Evolutionary conservation across 2,113 vertebrate genomes (phyloP), one percentile per base, ranked within the genome.

Genomic region (Corvus cornix): DNA sequence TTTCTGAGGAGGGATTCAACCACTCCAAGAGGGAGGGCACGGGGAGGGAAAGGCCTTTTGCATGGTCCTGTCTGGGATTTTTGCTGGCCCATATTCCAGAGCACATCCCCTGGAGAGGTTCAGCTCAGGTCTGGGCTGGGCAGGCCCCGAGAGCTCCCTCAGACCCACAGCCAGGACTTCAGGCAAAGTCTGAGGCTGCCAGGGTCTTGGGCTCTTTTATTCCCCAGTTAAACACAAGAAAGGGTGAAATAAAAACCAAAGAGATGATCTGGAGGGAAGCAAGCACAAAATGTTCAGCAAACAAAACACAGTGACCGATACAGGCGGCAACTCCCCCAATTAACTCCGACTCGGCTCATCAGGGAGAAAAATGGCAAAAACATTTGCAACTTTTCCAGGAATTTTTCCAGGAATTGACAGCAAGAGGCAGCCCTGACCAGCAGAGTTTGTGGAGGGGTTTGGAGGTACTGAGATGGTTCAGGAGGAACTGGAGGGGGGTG

Each of bases 401-500:
- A 51, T 63, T 73, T 73, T 37, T 35, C 58, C 53, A 56, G n/a
- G 63, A 60, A 39, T 1, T 89, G 53, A 24, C 5, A 44, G 91
- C 9, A 6, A 66, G 53, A 84, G 17, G 48, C 89, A 53, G 56
- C 27, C 18, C 62, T 23, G 46, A 13, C n/a, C 3, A 5, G 31
- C 39, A 27, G 49, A 7, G 48, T 6, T 48, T 3, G 4, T 2
- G 23, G 52, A 37, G 68, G 20, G n/a, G 13, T n/a, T 59, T 14
- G 20, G 30, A 23, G 73, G 30, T 19, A 1, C 3, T 27, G 5
- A 31, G 59, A 7, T 8, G 44, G n/a, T 4, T 33, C 3, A 2
- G 55, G 51, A 48, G 51, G 27, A 49, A 0, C 0, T 31, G 21
- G 37, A 63, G 7, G 0, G 4, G 49, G 5, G 2, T 0, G 13